Conservation (phyloP, 1,140 invertebrate species). For the Bombyx mandarina region DNA sequence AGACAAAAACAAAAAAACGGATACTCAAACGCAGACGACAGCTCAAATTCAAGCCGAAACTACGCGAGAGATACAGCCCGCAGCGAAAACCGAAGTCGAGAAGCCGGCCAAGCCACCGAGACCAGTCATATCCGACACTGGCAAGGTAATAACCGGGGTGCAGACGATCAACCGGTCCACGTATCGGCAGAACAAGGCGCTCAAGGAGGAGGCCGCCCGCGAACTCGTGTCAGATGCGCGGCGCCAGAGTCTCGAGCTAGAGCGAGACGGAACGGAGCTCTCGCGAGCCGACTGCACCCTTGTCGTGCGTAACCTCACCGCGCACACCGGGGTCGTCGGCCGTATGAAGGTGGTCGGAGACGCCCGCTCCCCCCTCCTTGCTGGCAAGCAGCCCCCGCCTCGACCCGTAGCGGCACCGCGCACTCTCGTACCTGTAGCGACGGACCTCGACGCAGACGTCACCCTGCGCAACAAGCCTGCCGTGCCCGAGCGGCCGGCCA, state of each 20-base stretch:
- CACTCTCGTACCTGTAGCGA: slow-evolving; percentile 47
- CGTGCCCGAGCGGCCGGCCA: slow-evolving; percentile 80
- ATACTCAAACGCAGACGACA: slow-evolving; percentile 23
- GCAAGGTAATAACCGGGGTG: slow-evolving; percentile 60
- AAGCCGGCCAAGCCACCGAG: slow-evolving; percentile 74
- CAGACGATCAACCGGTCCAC: slow-evolving; percentile 68
- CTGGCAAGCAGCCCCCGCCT: slow-evolving; percentile 38
- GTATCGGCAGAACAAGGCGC: slow-evolving; percentile 56
- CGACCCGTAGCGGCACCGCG: slow-evolving; percentile 72
- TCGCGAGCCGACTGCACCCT: slow-evolving; percentile 27
- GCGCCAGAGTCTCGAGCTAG: slow-evolving; percentile 62
- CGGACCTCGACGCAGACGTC: slow-evolving; percentile 33
- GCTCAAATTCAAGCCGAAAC: slow-evolving; percentile 16
- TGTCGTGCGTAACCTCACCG: slow-evolving; percentile 44
- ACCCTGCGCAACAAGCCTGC: slow-evolving; percentile 74
- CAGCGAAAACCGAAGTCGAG: slow-evolving; percentile 34
- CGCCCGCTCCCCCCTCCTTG: slow-evolving; percentile 35
- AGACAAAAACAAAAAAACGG: slow-evolving; percentile 50
- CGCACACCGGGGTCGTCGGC: slow-evolving; percentile 40
- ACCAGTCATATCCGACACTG: slow-evolving; percentile 58
- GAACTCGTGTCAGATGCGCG: slow-evolving; percentile 57
- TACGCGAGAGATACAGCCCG: slow-evolving; percentile 27
- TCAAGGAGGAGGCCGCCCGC: slow-evolving; percentile 51
- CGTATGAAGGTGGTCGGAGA: slow-evolving; percentile 50
- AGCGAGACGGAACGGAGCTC: slow-evolving; percentile 47